Base-by-base conservation (phyloP, 2,888 invertebrate species). In the Dione juno region DNA sequence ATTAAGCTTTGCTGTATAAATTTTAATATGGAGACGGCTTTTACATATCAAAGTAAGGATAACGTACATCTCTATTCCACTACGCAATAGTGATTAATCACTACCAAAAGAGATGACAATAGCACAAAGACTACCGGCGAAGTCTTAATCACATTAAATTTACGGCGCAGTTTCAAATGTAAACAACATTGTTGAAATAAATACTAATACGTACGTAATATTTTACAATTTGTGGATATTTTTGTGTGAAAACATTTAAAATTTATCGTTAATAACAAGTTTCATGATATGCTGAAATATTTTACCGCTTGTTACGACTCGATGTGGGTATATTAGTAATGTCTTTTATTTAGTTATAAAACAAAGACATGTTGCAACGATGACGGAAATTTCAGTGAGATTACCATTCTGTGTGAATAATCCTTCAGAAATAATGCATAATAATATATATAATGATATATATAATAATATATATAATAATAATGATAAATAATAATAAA, bases 131-230 rank as follows among this genome's bases (percentile, higher is more conserved):
- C 57, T 54, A 35, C 9, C 14, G 19, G 50, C 19, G 35, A 14
- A 28, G 14, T 35, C 5, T 9, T 13, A 19, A 41, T 41, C 41
- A 61, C 28, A 28, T 45, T 0, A 43, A 41, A 59, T 61, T 45
- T 35, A 16, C 35, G n/a, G 3, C 61, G 35, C 45, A 45, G 28
- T 45, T 61, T 35, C 45, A 16, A 61, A 45, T 35, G 45, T 61
- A 61, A 61, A 61, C 45, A 45, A 61, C 43, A 14, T 61, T 61
- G 61, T 61, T 40, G 10, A 37, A 28, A 45, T 45, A 28, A 61
- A 43, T 35, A n/a, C n/a, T n/a, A n/a, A n/a, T n/a, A n/a, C n/a
- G n/a, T n/a, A 21, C 21, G 61, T 45, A 45, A 61, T 61, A 61
- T 28, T 35, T 61, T 28, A 28, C 14, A 41, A 35, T 61, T 61